A percentile compares a stretch with the other conserved stretches of the same genome.
Conservation (phyloP, 2,888 invertebrate genomes). For the Empis stercorea region DNA sequence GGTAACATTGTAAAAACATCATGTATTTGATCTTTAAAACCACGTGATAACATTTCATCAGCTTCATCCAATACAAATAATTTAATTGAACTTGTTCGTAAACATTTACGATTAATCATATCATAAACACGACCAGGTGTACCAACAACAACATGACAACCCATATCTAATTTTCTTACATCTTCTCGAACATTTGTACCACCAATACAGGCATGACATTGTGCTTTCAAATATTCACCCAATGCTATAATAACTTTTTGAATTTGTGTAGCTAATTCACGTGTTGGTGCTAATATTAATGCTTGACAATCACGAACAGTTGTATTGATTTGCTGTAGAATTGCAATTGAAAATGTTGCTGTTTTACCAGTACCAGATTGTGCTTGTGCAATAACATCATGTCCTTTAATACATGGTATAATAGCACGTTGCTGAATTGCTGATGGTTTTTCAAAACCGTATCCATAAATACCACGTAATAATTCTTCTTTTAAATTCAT, state of each 20-base stretch:
- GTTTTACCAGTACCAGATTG: conserved; percentile 99
- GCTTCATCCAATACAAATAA: conserved; percentile 98
- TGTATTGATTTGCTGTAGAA: conserved; percentile 94
- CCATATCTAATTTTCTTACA: conserved; percentile 81
- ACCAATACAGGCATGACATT: conserved; percentile 98
- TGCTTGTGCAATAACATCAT: conserved; percentile 98
- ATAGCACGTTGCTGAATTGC: conserved; percentile 99
- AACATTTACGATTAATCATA: conserved; percentile 87
- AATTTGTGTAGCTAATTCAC: conserved; percentile 64
- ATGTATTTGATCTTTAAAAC: conserved; percentile 98
- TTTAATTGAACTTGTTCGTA: conserved; percentile 81
- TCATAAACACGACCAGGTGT: conserved; percentile 97
- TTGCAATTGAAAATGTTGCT: conserved; percentile 97
- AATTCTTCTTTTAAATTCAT: conserved; percentile 95
- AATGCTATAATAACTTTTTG: conserved; percentile 90
- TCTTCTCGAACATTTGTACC: conserved; percentile 98
- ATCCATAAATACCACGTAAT: conserved; percentile 95
- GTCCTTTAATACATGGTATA: conserved; percentile 89
- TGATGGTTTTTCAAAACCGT: conserved; percentile 99
- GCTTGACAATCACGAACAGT: conserved; percentile 86
- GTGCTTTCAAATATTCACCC: conserved; percentile 95
- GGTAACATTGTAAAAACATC: conserved; percentile 93
- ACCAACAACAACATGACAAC: conserved; percentile 95
- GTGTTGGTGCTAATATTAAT: conserved; percentile 90
- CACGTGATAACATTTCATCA: conserved; percentile 98